A percentile compares a stretch with the other conserved stretches of the same genome.
phyloP scores from a whole-genome alignment of 2,113 vertebrate species.

The Micromys minutus region DNA sequence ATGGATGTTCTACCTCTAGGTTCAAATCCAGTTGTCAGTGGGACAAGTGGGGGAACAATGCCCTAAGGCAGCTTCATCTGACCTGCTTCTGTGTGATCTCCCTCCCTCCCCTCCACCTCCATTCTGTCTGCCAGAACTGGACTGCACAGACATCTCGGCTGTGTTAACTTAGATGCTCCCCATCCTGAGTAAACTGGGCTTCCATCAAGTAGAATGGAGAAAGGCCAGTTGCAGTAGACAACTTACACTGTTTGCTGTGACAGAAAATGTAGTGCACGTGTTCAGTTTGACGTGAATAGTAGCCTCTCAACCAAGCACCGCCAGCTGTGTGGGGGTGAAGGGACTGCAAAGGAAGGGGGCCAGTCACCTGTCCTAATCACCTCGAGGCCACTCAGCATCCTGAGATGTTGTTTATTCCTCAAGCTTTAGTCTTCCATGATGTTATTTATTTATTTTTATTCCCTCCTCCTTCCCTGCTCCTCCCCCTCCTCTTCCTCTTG shows the following conservation, averaged over 20 bases:
- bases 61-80: neutral
- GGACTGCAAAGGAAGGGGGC: neutral
- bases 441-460: neutral
- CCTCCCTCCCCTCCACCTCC: neutral
- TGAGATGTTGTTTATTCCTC: neutral
- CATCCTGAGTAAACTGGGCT: neutral
- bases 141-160: too few species aligned
- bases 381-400: neutral
- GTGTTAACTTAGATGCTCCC: neutral
- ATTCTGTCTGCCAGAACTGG: neutral
- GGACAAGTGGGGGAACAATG: neutral
- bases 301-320: neutral
- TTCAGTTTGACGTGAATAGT: constrained; percentile 3
- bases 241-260: neutral
- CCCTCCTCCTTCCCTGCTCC: too few species aligned
- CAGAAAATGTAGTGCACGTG: neutral
- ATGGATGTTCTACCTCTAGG: neutral
- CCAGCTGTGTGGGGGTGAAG: neutral
- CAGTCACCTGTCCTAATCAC: neutral
- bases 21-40: neutral
- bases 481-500: too few species aligned
- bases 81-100: neutral
- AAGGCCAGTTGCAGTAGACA: neutral
- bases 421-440: neutral
- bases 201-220: neutral